Conservation (phyloP, 2,888 invertebrate genomes). For the Tenthredo scrophulariae region DNA sequence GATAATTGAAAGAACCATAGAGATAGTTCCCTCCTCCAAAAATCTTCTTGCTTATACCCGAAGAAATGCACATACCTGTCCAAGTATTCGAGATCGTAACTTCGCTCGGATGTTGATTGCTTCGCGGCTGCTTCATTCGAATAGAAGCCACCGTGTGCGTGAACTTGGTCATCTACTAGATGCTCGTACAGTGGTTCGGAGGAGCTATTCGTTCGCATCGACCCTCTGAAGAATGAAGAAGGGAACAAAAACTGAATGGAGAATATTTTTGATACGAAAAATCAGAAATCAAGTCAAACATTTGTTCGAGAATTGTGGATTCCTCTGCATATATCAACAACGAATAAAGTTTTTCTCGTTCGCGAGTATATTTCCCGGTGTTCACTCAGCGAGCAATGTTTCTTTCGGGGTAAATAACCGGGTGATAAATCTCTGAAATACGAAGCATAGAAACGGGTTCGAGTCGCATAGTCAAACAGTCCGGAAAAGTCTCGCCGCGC, state of each 20-base stretch:
- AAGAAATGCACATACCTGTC: slow-evolving; percentile 60
- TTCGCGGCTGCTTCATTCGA: slow-evolving; percentile 68
- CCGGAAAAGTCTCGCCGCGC: slow-evolving; percentile 24
- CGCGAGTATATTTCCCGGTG: background rate
- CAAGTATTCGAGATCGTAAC: slow-evolving; percentile 58
- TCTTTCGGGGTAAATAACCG: background rate
- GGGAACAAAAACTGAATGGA: background rate
- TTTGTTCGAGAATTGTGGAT: background rate
- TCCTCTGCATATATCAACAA: background rate
- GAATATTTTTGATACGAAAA: background rate
- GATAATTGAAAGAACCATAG: background rate
- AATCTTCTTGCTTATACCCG: background rate
- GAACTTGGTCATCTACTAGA: slow-evolving; percentile 71
- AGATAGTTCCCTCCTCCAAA: background rate
- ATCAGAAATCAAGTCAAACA: background rate
- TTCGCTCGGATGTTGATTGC: slow-evolving; percentile 55
- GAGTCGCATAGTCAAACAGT: slow-evolving; percentile 19
- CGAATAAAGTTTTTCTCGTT: background rate
- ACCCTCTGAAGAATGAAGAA: background rate
- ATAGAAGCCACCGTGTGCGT: slow-evolving; percentile 70
- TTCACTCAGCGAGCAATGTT: background rate
- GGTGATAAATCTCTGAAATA: background rate
- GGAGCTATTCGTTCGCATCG: slow-evolving; percentile 41
- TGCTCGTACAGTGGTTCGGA: slow-evolving; percentile 73
- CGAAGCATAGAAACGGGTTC: background rate